Evolutionary conservation across 2,797 vertebrate genomes (phyloP).

Genomic region (Gouania willdenowi): DNA sequence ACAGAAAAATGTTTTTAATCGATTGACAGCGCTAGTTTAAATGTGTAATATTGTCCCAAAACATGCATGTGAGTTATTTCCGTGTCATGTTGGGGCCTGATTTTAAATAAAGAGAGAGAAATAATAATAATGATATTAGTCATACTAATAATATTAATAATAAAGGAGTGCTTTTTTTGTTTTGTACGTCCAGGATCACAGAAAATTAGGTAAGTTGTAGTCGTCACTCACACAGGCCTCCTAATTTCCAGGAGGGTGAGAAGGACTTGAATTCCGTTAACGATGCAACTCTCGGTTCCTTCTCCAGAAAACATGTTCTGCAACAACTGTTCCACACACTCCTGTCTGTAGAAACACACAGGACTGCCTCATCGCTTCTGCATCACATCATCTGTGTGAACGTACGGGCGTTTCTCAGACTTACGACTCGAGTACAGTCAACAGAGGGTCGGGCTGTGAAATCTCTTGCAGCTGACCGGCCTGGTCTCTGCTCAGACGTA

Average conservation of each 20-base stretch:
- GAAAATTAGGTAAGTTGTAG: too few relatives aligned
- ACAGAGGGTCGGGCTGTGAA: constrained; percentile 88
- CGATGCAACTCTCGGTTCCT: constrained; percentile 85
- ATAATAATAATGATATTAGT: too few relatives aligned
- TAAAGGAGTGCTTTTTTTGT: too few relatives aligned
- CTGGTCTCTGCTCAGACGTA: constrained; percentile 95
- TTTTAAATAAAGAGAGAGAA: too few relatives aligned
- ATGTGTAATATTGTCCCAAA: too few relatives aligned
- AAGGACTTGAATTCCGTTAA: constrained; percentile 92
- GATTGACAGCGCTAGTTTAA: too few relatives aligned
- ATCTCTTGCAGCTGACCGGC: constrained; percentile 87
- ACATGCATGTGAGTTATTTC: too few relatives aligned
- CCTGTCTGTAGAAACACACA: constrained; percentile 78
- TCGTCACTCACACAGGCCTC: constrained; percentile 89
- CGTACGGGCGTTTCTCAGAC: constrained; percentile 43
- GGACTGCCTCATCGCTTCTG: not conserved
- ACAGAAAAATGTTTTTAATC: too few relatives aligned
- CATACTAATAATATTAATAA: too few relatives aligned
- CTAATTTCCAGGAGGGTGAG: constrained; percentile 90
- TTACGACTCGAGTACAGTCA: constrained; percentile 92
- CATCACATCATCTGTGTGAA: not conserved
- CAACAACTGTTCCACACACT: constrained; percentile 90
- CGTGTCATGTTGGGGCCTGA: too few relatives aligned
- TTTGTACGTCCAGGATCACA: too few relatives aligned
- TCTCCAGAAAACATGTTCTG: constrained; percentile 93